These are phyloP conservation scores for Drosophila emarginata DNA, from an alignment of 2,888 invertebrate genomes.

Conservation along the genomic window DNA sequence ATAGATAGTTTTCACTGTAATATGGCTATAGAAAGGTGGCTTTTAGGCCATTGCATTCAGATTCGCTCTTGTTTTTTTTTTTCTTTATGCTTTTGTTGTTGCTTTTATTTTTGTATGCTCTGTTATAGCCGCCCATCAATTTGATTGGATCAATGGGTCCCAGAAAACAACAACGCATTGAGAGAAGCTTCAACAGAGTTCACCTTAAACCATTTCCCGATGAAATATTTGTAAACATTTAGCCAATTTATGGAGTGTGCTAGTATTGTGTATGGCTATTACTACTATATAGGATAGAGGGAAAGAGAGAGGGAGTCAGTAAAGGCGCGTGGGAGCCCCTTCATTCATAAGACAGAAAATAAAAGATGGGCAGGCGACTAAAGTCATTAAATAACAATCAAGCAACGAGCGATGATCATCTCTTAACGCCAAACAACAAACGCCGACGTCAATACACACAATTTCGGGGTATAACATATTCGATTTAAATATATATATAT, in stretches of 20 bases:
- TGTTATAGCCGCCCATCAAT: conserved; percentile 68
- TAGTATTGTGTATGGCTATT: conserved; percentile 43
- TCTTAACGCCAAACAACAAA: conserved; percentile 69
- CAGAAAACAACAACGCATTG: conserved; percentile 6
- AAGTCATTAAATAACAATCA: conserved; percentile 75
- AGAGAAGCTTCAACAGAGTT: conserved; percentile 21
- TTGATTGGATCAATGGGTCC: conserved; percentile 69
- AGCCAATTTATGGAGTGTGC: conserved; percentile 65
- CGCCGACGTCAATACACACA: conserved; percentile 72
- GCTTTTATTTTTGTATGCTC: conserved; percentile 41
- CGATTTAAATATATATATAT: conserved; percentile 8
- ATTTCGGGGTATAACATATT: conserved; percentile 51
- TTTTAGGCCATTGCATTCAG: conserved; percentile 25
- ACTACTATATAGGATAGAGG: neutral
- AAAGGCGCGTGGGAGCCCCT: conserved; percentile 50
- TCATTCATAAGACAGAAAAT: conserved; percentile 45
- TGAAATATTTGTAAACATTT: conserved; percentile 75
- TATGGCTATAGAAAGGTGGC: conserved; percentile 42
- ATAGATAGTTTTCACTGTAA: conserved; percentile 40
- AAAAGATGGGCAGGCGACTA: conserved; percentile 7
- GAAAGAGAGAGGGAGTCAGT: neutral
- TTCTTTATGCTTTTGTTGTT: conserved; percentile 24
- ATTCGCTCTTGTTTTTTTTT: neutral
- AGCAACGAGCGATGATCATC: conserved; percentile 49
- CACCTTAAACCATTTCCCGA: conserved; percentile 40